Percentiles rank a stretch among this genome's conserved stretches.
Conservation (phyloP, 2,888 invertebrate genomes). For the Arge pagana region DNA sequence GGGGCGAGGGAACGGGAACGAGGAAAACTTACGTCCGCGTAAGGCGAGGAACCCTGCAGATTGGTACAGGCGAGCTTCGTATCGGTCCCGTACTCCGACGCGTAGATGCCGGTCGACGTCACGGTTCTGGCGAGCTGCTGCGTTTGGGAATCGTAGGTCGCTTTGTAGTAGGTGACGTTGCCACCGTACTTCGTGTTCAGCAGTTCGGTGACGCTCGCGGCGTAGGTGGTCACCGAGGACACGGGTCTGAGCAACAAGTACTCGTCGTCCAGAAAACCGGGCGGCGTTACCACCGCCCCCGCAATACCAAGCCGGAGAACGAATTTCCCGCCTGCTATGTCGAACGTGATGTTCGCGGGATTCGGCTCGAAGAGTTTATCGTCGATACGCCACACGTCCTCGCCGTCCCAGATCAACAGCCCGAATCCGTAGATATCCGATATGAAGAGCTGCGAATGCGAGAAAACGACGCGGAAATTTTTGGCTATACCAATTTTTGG, state of each 20-base stretch:
- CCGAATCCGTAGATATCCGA: no score
- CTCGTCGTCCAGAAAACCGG: conserved; percentile 4
- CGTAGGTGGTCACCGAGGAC: background rate
- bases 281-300: background rate
- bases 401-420: no score
- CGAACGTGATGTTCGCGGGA: background rate
- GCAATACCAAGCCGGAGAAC: background rate
- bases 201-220: background rate
- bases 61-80: background rate
- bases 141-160: background rate
- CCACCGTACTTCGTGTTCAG: background rate
- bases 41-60: no score
- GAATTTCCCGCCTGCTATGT: background rate
- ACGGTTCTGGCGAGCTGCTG: background rate
- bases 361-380: conserved; percentile 4
- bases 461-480: background rate
- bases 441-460: conserved; percentile 34
- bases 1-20: no score
- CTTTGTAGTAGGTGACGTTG: background rate
- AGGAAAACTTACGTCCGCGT: no score
- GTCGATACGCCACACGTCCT: no score
- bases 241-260: background rate
- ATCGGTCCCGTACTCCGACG: background rate
- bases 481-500: background rate
- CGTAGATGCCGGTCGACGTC: background rate